A percentile compares a stretch with the other conserved stretches of the same genome.
Conservation (phyloP, 2,113 vertebrate genomes). For the Uria aalge region DNA sequence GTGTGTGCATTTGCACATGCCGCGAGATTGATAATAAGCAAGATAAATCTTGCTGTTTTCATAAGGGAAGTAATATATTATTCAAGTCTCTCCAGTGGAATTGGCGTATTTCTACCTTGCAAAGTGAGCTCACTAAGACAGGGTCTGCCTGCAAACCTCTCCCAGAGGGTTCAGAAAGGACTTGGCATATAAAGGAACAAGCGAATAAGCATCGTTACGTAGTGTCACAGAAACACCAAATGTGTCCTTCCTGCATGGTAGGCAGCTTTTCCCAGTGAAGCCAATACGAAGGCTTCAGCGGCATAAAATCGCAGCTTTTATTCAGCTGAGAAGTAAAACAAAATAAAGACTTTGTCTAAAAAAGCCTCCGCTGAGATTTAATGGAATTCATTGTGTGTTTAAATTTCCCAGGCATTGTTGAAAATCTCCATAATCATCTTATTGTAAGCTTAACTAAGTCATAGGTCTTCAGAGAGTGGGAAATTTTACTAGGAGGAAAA, state of each 20-base stretch:
- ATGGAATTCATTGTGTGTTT: conserved; percentile 5
- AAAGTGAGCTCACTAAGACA: neutral
- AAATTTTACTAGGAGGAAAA: conserved; percentile 3
- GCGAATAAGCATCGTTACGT: neutral
- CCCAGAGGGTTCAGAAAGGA: neutral
- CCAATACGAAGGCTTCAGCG: neutral
- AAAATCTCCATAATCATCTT: conserved; percentile 32
- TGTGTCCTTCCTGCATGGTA: neutral
- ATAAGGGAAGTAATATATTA: conserved; percentile 27
- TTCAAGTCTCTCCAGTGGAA: conserved; percentile 49
- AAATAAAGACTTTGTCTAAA: neutral
- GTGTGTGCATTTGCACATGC: conserved; percentile 30
- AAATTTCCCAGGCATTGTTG: conserved; percentile 8
- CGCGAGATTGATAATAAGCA: conserved; percentile 38
- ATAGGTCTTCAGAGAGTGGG: conserved; percentile 24
- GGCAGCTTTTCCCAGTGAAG: neutral
- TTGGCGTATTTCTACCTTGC: conserved; percentile 6
- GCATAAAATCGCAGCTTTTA: neutral
- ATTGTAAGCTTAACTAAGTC: neutral
- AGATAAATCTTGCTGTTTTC: conserved; percentile 59
- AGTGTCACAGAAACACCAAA: neutral
- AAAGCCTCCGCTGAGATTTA: neutral
- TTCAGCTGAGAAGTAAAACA: neutral
- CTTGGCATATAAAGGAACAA: neutral
- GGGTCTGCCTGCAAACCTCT: conserved; percentile 20